These are phyloP conservation scores for Orestias chungarensis DNA, from an alignment of 2,797 vertebrate species.

Conservation along the genomic window DNA sequence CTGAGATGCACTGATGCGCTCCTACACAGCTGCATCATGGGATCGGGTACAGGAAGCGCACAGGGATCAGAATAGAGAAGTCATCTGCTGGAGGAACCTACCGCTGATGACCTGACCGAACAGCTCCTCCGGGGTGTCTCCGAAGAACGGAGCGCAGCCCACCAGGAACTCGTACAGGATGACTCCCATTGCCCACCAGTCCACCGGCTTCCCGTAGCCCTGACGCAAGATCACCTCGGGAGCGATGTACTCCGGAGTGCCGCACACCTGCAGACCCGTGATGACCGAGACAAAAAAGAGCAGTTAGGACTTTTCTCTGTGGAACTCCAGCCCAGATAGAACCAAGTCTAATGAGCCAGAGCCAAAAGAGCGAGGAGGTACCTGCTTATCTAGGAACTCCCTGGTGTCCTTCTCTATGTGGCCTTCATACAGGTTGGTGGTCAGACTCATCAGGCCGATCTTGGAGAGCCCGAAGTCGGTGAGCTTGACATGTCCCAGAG, in stretches of 20 bases:
- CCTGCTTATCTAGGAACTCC: constrained; percentile 97
- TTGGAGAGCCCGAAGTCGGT: constrained; percentile 97
- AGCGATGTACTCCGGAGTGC: constrained; percentile 96
- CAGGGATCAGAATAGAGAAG: not conserved
- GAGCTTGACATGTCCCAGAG: constrained; percentile 96
- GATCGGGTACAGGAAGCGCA: too few species aligned
- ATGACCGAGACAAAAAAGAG: not conserved
- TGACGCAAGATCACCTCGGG: constrained; percentile 97
- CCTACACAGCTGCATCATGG: too few species aligned
- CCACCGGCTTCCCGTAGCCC: constrained; percentile 96
- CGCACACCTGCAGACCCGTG: constrained; percentile 85
- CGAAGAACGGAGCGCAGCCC: constrained; percentile 95
- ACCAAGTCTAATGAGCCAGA: not conserved
- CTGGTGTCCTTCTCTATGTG: constrained; percentile 97
- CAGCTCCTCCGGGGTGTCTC: constrained; percentile 95
- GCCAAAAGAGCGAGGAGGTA: constrained; percentile 23
- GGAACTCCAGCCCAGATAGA: too few species aligned
- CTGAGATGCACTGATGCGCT: too few species aligned
- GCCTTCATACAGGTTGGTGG: constrained; percentile 95
- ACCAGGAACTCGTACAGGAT: constrained; percentile 97
- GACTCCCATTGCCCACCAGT: constrained; percentile 98
- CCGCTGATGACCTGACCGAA: constrained; percentile 98
- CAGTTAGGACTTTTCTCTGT: too few species aligned
- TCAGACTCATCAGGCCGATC: constrained; percentile 97
- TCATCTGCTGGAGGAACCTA: constrained; percentile 66